Conservation (phyloP, 92 coral and sea anemone genomes). For the Epizoanthus rinbou region DNA sequence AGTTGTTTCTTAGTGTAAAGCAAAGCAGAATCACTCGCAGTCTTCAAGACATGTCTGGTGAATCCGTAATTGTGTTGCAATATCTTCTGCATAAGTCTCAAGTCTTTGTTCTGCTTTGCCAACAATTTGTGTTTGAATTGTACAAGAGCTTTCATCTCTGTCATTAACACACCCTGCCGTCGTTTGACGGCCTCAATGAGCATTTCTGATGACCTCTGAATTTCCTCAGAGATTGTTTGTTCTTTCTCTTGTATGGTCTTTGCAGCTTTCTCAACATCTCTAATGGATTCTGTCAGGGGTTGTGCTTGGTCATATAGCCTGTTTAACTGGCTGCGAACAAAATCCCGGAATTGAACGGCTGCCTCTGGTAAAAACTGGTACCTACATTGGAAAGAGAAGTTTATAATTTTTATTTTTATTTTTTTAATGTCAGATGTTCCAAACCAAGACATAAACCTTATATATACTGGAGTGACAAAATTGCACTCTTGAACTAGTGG, state of each 20-base stretch:
- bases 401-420: no score
- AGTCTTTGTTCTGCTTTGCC: conserved; percentile 94
- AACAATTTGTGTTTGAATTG: conserved; percentile 89
- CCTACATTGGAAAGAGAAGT: conserved; percentile 26
- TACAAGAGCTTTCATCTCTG: conserved; percentile 91
- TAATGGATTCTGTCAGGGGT: conserved; percentile 96
- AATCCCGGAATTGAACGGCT: conserved; percentile 80
- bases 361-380: conserved; percentile 93
- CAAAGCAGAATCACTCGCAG: conserved; percentile 86
- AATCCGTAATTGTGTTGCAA: conserved; percentile 94
- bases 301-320: conserved; percentile 89
- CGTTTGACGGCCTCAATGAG: conserved; percentile 93
- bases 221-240: conserved; percentile 76
- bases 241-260: conserved; percentile 89
- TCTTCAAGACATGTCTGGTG: conserved; percentile 87
- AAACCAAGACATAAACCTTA: no score
- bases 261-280: conserved; percentile 92
- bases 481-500: no score
- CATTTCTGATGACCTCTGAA: conserved; percentile 74
- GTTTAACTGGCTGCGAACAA: conserved; percentile 78
- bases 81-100: conserved; percentile 91
- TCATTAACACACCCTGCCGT: conserved; percentile 78
- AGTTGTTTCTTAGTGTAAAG: conserved; percentile 90
- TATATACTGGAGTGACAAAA: no score
- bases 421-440: no score